Evolutionary conservation across 2,888 invertebrate species (phyloP).

Genomic region (Cotesia congregata): DNA sequence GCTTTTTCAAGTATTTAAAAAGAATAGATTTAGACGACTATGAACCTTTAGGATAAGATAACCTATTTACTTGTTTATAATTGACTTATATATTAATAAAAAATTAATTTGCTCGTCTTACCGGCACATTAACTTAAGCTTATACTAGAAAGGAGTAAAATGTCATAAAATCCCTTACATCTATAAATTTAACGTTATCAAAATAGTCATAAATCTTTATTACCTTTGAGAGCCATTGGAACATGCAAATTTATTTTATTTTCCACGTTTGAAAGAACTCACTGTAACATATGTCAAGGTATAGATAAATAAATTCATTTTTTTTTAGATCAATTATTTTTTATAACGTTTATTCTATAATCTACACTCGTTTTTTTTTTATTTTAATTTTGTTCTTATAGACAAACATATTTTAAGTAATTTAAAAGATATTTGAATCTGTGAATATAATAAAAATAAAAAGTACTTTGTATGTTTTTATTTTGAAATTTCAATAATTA

Average conservation of each 20-base stretch:
- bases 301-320: neutral
- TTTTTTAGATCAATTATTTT: neutral
- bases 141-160: constrained; percentile 2
- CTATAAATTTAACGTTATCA: constrained; percentile 60
- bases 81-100: neutral
- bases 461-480: no score
- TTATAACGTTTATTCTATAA: neutral
- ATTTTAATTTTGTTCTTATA: no score
- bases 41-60: neutral
- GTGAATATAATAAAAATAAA: no score
- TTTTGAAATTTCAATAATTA: no score
- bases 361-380: no score
- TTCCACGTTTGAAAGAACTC: neutral
- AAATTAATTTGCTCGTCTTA: neutral
- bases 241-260: constrained; percentile 49
- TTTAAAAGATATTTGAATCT: no score
- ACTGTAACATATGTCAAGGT: neutral
- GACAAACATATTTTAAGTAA: no score
- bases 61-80: neutral
- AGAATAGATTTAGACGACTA: neutral
- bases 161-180: constrained; percentile 37
- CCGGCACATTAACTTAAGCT: neutral
- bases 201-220: constrained; percentile 53
- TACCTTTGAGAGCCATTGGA: constrained; percentile 56
- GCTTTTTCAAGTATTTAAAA: no score